phyloP scores from a whole-genome alignment of 2,797 vertebrate genomes.

The Myotis pilosus region DNA sequence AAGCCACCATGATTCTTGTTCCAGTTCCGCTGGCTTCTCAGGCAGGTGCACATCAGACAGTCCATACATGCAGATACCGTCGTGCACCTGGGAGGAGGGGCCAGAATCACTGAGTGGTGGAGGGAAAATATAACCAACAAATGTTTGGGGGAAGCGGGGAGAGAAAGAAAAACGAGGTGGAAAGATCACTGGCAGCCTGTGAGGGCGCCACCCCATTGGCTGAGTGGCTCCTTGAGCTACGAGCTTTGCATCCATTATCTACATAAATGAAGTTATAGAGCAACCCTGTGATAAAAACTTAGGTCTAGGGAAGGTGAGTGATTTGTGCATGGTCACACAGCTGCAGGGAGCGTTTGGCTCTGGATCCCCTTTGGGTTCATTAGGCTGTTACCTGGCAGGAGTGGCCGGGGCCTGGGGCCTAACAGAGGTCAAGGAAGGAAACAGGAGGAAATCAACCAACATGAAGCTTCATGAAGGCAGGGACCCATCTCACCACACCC shows the following conservation, averaged over 20 bases:
- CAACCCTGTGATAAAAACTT: not conserved
- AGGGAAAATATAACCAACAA: too few relatives aligned
- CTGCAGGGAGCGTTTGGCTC: not conserved
- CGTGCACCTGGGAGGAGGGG: not conserved
- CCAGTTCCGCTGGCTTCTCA: not conserved
- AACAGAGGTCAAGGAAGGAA: not conserved
- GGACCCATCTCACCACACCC: not conserved
- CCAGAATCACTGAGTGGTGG: not conserved
- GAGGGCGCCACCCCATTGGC: not conserved
- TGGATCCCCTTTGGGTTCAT: not conserved
- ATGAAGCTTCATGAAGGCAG: not conserved
- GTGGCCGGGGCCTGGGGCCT: not conserved
- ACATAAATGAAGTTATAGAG: not conserved
- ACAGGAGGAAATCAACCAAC: not conserved
- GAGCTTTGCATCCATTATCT: not conserved
- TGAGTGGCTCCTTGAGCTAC: not conserved
- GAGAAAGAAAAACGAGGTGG: not conserved
- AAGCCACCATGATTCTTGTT: not conserved
- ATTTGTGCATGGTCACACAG: not conserved
- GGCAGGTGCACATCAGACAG: not conserved
- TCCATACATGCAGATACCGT: not conserved
- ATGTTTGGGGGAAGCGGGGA: not conserved
- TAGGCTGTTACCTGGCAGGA: not conserved
- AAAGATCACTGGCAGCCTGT: rapidly evolving
- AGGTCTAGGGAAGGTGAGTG: not conserved